phyloP scores from a whole-genome alignment of 2,888 invertebrate genomes.

The Eutolmus rufibarbis region DNA sequence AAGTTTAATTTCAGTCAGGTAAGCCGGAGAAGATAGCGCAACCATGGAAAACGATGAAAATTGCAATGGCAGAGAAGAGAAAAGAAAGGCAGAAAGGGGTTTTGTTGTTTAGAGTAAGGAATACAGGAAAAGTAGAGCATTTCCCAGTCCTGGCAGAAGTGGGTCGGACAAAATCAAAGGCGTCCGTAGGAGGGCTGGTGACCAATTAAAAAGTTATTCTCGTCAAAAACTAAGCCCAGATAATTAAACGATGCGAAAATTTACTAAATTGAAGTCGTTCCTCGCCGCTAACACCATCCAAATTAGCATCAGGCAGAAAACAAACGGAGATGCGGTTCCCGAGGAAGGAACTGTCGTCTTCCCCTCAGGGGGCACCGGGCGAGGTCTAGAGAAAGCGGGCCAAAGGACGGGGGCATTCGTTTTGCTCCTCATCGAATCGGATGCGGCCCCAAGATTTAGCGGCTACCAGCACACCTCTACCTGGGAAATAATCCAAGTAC shows the following conservation, averaged over 20 bases:
- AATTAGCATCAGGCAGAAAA: neutral
- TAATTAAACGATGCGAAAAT: slow-evolving; percentile 11
- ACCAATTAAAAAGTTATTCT: slow-evolving; percentile 30
- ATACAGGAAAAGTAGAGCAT: neutral
- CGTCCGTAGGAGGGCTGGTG: neutral
- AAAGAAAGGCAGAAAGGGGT: neutral
- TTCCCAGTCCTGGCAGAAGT: neutral
- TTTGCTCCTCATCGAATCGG: neutral
- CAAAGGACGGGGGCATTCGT: neutral
- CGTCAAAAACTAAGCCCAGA: neutral
- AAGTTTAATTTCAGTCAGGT: slow-evolving; percentile 38
- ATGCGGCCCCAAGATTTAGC: slow-evolving; percentile 16
- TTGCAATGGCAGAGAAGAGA: neutral
- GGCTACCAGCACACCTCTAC: neutral
- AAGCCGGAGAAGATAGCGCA: neutral
- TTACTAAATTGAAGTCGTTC: neutral
- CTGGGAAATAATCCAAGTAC: slow-evolving; percentile 41
- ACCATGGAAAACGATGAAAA: neutral
- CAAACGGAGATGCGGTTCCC: neutral
- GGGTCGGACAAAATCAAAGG: slow-evolving; percentile 1
- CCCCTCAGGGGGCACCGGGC: neutral
- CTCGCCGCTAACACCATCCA: neutral
- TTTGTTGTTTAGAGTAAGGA: neutral
- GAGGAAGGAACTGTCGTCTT: neutral
- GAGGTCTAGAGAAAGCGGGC: neutral